A percentile compares a stretch with the other conserved stretches of the same genome.
Evolutionary conservation across 2,888 invertebrate genomes (phyloP).

Genomic region (Tetanocera ferruginea): DNA sequence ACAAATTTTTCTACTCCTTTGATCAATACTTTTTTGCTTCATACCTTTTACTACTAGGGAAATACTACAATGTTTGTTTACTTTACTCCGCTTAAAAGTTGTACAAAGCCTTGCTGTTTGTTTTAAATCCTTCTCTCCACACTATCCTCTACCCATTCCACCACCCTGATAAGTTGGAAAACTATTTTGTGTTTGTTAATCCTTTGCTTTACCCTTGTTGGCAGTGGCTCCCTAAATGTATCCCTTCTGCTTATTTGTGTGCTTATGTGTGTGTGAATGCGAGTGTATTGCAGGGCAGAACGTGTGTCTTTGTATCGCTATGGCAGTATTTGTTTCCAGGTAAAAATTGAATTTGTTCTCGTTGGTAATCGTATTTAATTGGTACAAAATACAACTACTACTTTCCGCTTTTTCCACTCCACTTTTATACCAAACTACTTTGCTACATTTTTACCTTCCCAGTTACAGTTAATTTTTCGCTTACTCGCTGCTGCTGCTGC

Average conservation of each 20-base stretch:
- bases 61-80: not conserved
- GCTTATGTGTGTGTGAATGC: conserved; percentile 21
- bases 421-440: conserved; percentile 3
- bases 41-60: conserved; percentile 1
- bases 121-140: not conserved
- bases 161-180: conserved; percentile 4
- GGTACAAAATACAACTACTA: conserved; percentile 27
- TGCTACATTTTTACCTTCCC: not conserved
- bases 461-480: not conserved
- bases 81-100: not conserved
- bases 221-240: not conserved
- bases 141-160: too few relatives aligned
- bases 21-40: not conserved
- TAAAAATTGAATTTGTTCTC: conserved; percentile 51
- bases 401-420: not conserved
- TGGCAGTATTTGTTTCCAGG: conserved; percentile 35
- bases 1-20: not conserved
- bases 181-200: conserved; percentile 26
- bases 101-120: not conserved
- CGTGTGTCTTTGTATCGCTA: conserved; percentile 38
- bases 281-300: conserved; percentile 32
- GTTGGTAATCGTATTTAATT: conserved; percentile 52
- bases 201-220: conserved; percentile 6
- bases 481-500: conserved; percentile 30
- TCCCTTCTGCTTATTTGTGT: conserved; percentile 14